Evolutionary conservation across 2,113 vertebrate genomes (phyloP), one percentile per base, ranked within the genome.

Genomic region (Caloenas nicobarica): DNA sequence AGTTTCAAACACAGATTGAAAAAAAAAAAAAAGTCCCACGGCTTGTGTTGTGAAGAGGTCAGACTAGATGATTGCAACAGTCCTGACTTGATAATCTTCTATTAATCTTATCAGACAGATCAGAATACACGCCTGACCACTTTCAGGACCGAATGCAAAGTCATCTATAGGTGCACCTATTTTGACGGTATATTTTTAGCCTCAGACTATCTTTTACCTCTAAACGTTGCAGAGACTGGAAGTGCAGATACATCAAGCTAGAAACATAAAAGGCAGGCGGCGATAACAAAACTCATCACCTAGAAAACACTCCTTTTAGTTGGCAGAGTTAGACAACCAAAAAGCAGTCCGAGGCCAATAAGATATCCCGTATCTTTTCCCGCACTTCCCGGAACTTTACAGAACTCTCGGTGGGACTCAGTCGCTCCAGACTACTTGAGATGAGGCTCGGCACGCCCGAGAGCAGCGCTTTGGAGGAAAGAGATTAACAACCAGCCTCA

Each of bases 361-460:
- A 80, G 76, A 70, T 19, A 61, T 10, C 77, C 77, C 2, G 33
- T 6, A 54, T 70, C 79, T 91, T 48, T 38, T 10, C 60, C 44
- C 23, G 62, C 79, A 24, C 85, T 95, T 95, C 90, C 82, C 85
- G 81, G 83, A 93, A 95, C 93, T 95, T 88, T 61, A 38, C 36
- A 65, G 38, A 96, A 72, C 81, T 92, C 87, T 84, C 71, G 10
- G 36, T 10, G 76, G 70, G 50, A 69, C 69, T 7, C 28, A 81
- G 26, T 69, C 56, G 34, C 71, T 84, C 29, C 70, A 57, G n/a
- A 68, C 57, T 76, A 93, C 82, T 77, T 24, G 62, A 33, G 85
- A 31, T 21, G 13, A 71, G 58, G 53, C 73, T 89, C 65, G 50
- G 68, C 81, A 74, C 54, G 19, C 60, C 79, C 62, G 31, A 34